These are phyloP conservation scores for Euura lappo DNA, from an alignment of 1,140 invertebrate genomes.

Conservation along the genomic window DNA sequence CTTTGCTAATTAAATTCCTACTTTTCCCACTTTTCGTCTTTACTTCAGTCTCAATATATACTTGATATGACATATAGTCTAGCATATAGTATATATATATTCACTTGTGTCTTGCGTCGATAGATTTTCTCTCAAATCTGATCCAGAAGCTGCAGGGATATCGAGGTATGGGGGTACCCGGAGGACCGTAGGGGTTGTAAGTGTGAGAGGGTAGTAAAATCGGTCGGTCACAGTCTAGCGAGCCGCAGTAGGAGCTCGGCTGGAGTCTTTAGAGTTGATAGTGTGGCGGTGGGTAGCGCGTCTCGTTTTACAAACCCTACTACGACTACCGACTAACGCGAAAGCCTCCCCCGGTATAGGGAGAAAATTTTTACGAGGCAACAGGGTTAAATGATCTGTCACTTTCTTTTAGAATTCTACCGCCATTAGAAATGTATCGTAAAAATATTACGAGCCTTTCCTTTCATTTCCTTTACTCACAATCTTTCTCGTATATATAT, in stretches of 20 bases:
- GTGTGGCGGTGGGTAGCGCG: too few relatives aligned
- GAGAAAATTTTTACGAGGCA: conserved; percentile 42
- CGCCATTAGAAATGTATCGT: conserved; percentile 33
- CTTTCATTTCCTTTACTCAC: not conserved
- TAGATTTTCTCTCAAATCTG: too few relatives aligned
- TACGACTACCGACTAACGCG: too few relatives aligned
- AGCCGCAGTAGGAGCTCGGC: conserved; percentile 17
- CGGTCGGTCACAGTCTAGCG: conserved; percentile 38
- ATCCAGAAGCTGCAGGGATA: too few relatives aligned
- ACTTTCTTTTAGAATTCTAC: conserved; percentile 32
- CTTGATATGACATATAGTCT: too few relatives aligned
- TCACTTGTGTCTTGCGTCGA: too few relatives aligned
- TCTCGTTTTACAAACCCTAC: too few relatives aligned
- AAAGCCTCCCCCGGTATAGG: not conserved
- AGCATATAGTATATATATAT: too few relatives aligned
- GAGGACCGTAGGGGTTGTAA: conserved; percentile 19
- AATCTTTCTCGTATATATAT: not conserved
- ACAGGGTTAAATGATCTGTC: conserved; percentile 49
- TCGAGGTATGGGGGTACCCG: conserved; percentile 10
- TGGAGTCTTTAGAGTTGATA: too few relatives aligned
- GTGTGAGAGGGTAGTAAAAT: conserved; percentile 32
- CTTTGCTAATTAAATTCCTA: too few relatives aligned
- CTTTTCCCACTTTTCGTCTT: too few relatives aligned
- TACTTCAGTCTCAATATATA: too few relatives aligned
- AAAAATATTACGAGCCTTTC: conserved; percentile 23